Conservation (phyloP, 1,140 invertebrate species). For the Heterodera schachtii region DNA sequence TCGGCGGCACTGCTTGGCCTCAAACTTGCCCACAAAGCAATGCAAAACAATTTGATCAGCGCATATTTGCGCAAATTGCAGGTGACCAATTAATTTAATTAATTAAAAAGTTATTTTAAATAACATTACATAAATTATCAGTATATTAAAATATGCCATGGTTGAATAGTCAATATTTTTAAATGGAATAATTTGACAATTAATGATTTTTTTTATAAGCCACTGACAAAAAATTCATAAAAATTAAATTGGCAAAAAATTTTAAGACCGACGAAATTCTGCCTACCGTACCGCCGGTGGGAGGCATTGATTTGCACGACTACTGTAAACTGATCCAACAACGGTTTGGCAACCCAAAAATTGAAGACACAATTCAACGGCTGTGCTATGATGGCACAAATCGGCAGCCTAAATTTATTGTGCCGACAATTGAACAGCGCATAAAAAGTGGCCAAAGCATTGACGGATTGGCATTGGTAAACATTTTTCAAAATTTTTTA, state of each 20-base stretch:
- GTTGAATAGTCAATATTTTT: no score
- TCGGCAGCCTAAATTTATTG: background rate
- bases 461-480: no score
- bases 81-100: background rate
- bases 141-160: no score
- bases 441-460: background rate
- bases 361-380: background rate
- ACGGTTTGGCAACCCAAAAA: slow-evolving; percentile 1
- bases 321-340: background rate
- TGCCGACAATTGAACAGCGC: background rate
- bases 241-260: background rate
- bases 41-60: background rate
- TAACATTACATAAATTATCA: no score
- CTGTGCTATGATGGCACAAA: background rate
- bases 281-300: background rate
- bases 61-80: slow-evolving; percentile 5
- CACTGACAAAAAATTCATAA: no score
- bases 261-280: background rate
- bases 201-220: no score
- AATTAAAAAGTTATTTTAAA: no score
- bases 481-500: no score
- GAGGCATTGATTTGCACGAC: background rate
- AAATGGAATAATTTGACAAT: no score
- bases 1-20: background rate
- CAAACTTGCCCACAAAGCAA: background rate